A percentile compares a stretch with the other conserved stretches of the same genome.
These are phyloP conservation scores for Mellivora capensis DNA, from an alignment of 2,113 vertebrate genomes.

Conservation along the genomic window DNA sequence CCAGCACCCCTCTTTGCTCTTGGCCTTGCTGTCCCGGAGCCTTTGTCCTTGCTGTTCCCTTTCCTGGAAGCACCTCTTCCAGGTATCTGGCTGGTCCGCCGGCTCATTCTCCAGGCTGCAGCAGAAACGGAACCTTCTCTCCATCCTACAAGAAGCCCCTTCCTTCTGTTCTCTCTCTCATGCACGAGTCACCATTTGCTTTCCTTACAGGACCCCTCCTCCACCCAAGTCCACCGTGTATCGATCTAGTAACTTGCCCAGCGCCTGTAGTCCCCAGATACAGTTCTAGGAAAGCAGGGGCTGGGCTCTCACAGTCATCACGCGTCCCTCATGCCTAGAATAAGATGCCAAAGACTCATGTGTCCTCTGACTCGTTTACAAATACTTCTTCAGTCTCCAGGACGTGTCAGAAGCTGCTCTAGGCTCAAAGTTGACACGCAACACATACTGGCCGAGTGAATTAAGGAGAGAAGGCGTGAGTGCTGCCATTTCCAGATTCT, in stretches of 20 bases:
- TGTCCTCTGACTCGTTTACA: background rate
- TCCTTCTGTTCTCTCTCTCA: background rate
- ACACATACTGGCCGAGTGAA: background rate
- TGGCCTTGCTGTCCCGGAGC: background rate
- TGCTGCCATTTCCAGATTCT: background rate
- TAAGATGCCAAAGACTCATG: background rate
- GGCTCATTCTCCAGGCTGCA: background rate
- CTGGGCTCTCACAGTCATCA: background rate
- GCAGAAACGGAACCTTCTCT: background rate
- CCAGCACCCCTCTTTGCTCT: background rate
- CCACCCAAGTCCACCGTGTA: background rate
- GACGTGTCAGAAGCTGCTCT: background rate
- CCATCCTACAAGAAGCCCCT: background rate
- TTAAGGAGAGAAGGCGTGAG: background rate
- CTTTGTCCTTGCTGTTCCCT: background rate
- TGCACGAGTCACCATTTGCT: background rate
- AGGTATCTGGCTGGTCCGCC: background rate
- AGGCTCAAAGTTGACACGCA: background rate
- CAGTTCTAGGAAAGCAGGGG: no score
- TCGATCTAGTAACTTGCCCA: background rate
- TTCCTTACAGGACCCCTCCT: background rate
- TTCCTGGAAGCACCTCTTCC: background rate
- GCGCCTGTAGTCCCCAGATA: background rate
- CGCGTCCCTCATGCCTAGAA: background rate
- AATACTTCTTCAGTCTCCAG: background rate